Evolutionary conservation across 2,888 invertebrate species (phyloP).

Genomic region (Clostera curtula): DNA sequence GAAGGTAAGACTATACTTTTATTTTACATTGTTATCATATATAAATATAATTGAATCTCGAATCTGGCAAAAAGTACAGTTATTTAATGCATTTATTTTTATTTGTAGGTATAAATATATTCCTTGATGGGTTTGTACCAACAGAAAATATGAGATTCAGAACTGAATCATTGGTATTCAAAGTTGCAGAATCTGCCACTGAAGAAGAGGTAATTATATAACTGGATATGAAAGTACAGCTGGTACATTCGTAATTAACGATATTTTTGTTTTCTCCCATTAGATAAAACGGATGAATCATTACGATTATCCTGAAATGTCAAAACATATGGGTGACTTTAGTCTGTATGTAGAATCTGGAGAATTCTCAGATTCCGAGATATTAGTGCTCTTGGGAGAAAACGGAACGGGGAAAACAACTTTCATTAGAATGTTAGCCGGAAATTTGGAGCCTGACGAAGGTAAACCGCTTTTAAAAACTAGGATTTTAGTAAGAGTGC

Average conservation of each 20-base stretch:
- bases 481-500: too few relatives aligned
- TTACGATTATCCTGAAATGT: constrained; percentile 96
- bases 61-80: too few relatives aligned
- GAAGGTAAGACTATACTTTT: constrained; percentile 82
- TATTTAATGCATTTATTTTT: too few relatives aligned
- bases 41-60: too few relatives aligned
- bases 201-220: constrained; percentile 91
- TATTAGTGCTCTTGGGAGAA: constrained; percentile 96
- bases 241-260: neutral
- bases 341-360: constrained; percentile 87
- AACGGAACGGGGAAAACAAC: constrained; percentile 99
- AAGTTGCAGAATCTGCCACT: constrained; percentile 97
- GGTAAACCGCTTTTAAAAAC: constrained; percentile 38
- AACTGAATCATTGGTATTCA: constrained; percentile 97
- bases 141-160: constrained; percentile 99
- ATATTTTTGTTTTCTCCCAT: constrained; percentile 7
- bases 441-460: constrained; percentile 93
- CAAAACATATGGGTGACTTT: constrained; percentile 88
- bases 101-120: constrained; percentile 92
- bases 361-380: constrained; percentile 99
- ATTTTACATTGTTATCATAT: too few relatives aligned
- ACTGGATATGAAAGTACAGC: neutral
- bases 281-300: constrained; percentile 94
- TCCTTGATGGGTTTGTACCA: constrained; percentile 99
- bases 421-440: constrained; percentile 98